A percentile compares a stretch with the other conserved stretches of the same genome.
Evolutionary conservation across 2,888 invertebrate genomes (phyloP).

Genomic region (Megastigmus dorsalis): DNA sequence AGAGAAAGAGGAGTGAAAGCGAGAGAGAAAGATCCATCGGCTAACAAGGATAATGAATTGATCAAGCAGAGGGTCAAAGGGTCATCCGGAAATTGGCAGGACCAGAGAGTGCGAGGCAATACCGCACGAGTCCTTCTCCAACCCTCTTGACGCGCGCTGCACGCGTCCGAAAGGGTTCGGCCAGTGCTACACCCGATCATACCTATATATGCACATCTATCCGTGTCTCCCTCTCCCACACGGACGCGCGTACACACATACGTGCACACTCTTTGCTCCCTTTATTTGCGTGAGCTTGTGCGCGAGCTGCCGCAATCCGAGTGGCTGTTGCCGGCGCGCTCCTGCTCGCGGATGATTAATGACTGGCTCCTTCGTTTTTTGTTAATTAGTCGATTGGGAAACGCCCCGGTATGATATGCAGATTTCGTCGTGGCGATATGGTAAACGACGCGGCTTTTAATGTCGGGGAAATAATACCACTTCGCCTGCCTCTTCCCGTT

Average conservation of each 20-base stretch:
- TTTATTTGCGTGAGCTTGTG: constrained; percentile 4
- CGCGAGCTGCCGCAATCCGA: constrained; percentile 26
- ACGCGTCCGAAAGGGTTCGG: constrained; percentile 23
- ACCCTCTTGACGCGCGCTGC: constrained; percentile 28
- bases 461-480: constrained; percentile 58
- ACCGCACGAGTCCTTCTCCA: constrained; percentile 34
- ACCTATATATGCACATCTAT: background rate
- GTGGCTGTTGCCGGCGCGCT: constrained; percentile 14
- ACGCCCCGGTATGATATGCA: constrained; percentile 73
- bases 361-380: constrained; percentile 69
- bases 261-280: background rate
- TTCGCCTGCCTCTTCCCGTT: background rate
- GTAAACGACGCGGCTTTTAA: constrained; percentile 62
- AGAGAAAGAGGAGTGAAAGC: background rate
- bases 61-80: constrained; percentile 39
- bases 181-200: constrained; percentile 22
- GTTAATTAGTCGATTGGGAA: constrained; percentile 73
- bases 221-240: background rate
- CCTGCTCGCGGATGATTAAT: constrained; percentile 67
- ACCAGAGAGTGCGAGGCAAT: too few relatives aligned
- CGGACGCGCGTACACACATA: too few relatives aligned
- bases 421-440: constrained; percentile 69
- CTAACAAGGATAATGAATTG: constrained; percentile 45
- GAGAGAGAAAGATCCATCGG: background rate
- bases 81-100: constrained; percentile 44